Conservation (phyloP, 2,888 invertebrate species). For the Sesamia inferens region DNA sequence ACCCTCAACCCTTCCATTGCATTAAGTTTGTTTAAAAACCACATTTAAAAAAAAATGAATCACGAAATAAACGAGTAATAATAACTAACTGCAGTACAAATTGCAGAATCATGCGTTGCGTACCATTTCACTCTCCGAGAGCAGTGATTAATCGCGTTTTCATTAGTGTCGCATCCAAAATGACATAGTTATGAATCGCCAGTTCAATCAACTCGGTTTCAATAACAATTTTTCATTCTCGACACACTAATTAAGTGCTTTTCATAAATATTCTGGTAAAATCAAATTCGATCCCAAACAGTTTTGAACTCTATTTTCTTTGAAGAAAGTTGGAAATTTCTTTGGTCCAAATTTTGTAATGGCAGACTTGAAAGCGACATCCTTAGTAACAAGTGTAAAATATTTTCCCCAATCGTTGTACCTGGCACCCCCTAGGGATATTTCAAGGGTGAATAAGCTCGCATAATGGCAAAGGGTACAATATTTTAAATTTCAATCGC, state of each 20-base stretch:
- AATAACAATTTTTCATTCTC: constrained; percentile 90
- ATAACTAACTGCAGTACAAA: constrained; percentile 72
- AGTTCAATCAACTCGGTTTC: constrained; percentile 89
- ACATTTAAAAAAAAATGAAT: constrained; percentile 55
- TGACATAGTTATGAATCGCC: constrained; percentile 89
- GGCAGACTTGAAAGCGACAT: constrained; percentile 86
- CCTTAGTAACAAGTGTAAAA: constrained; percentile 90
- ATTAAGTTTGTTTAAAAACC: constrained; percentile 56
- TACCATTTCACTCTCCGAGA: constrained; percentile 77
- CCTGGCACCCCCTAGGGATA: constrained; percentile 90
- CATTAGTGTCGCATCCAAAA: constrained; percentile 87
- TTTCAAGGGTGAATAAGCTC: constrained; percentile 91
- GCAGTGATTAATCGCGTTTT: constrained; percentile 85
- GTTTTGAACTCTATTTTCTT: constrained; percentile 72
- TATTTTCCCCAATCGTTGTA: constrained; percentile 90
- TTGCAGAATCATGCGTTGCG: constrained; percentile 78
- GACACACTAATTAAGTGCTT: constrained; percentile 90
- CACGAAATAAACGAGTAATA: constrained; percentile 61
- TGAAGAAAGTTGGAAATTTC: constrained; percentile 68
- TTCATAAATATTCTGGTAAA: constrained; percentile 85
- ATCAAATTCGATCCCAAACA: constrained; percentile 48
- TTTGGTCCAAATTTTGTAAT: constrained; percentile 71
- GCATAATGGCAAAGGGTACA: constrained; percentile 90
- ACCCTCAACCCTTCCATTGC: constrained; percentile 58
- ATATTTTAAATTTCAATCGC: constrained; percentile 91